A percentile compares a stretch with the other conserved stretches of the same genome.
These are phyloP conservation scores for Sycophila sp. DNA, from an alignment of 1,140 invertebrate genomes.

Conservation along the genomic window DNA sequence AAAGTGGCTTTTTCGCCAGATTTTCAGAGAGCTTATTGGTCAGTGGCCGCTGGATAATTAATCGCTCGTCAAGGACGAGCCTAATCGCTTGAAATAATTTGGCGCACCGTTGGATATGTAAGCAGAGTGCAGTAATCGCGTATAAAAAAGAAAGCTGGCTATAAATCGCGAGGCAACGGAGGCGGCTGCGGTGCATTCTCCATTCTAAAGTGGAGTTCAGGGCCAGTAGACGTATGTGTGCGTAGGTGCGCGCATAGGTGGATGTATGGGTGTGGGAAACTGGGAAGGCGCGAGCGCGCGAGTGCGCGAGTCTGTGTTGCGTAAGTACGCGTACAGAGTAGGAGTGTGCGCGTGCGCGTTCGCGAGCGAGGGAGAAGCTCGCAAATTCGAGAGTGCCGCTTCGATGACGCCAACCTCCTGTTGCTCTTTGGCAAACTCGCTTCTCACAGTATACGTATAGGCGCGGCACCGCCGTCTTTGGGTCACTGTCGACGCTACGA, in stretches of 20 bases:
- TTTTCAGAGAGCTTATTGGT: too few species aligned
- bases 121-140: too few species aligned
- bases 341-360: too few species aligned
- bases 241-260: slow-evolving; percentile 39
- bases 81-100: too few species aligned
- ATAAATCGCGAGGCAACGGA: slow-evolving; percentile 4
- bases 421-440: slow-evolving; percentile 1
- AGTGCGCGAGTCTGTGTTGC: too few species aligned
- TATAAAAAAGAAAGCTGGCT: too few species aligned
- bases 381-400: slow-evolving; percentile 24
- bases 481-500: slow-evolving; percentile 58
- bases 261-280: slow-evolving; percentile 46
- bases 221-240: slow-evolving; percentile 36
- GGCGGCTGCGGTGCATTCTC: background rate
- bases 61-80: too few species aligned
- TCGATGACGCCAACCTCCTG: background rate
- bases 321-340: too few species aligned
- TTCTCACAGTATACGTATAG: background rate
- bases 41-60: too few species aligned
- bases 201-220: slow-evolving; percentile 39
- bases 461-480: slow-evolving; percentile 51
- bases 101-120: too few species aligned
- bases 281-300: background rate
- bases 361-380: too few species aligned
- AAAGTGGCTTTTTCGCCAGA: too few species aligned